Percentiles rank a stretch among this genome's conserved stretches.
Evolutionary conservation across 2,888 invertebrate species (phyloP).

Genomic region (Eudemis profundana): DNA sequence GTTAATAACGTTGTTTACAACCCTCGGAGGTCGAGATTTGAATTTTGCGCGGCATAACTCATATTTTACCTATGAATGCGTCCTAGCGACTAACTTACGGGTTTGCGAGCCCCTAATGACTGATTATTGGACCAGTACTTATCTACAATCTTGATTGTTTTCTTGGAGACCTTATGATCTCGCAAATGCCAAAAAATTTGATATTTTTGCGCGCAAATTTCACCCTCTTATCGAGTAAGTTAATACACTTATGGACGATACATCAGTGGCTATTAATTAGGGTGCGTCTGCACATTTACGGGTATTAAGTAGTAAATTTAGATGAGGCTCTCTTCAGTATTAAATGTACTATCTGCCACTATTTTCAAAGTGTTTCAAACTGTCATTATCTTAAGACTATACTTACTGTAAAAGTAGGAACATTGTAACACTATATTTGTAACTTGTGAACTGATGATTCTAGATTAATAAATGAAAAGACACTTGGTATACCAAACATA

Average conservation of each 20-base stretch:
- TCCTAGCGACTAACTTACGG: no score
- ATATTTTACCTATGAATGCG: no score
- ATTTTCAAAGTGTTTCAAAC: neutral
- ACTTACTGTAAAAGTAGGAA: neutral
- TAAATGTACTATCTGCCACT: neutral
- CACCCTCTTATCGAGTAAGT: no score
- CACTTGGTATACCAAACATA: constrained; percentile 2
- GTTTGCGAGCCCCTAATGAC: no score
- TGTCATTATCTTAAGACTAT: neutral
- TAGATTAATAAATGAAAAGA: constrained; percentile 20
- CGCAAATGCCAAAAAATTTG: no score
- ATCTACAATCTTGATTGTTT: no score
- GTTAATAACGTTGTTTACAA: no score
- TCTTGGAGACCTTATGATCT: no score
- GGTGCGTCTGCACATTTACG: constrained; percentile 24
- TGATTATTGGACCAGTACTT: no score
- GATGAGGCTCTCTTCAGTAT: constrained; percentile 43
- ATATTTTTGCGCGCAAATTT: neutral
- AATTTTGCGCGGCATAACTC: no score
- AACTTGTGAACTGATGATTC: neutral
- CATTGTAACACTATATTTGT: constrained; percentile 1
- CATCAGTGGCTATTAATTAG: neutral
- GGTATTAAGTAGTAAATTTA: constrained; percentile 42
- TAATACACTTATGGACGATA: neutral
- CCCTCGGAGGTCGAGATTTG: no score